Base-by-base conservation (phyloP, 2,888 invertebrate species). In the Sturmia bella region DNA sequence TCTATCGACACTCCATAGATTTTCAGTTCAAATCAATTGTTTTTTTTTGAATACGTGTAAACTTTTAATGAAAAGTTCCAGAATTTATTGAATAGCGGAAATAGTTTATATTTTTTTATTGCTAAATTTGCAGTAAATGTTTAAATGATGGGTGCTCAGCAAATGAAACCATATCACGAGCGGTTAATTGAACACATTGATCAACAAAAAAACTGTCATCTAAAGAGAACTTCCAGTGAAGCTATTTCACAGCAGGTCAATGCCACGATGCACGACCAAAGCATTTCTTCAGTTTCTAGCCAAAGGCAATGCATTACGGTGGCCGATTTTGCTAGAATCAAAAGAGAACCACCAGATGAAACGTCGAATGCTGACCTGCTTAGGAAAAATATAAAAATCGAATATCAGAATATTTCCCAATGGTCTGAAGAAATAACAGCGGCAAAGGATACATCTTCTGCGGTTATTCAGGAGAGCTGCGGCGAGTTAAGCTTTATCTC, bases 251-350 rank as follows among this genome's bases (percentile, higher is more conserved):
- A 15, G 9, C 15, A 45, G 6, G 9, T 45, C 6, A 21, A 56
- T 50, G 17, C 19, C 48, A 59, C 57, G 52, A 57, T 50, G 48
- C 24, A 39, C 9, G n/a, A 56, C n/a, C 37, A 48, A 24, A 57
- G 39, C 2, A 17, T 7, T 0, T 5, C 11, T 63, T 19, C 32
- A 17, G 17, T 11, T 0, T 15, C 43, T 0, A 39, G 2, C 2
- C 3, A 17, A 41, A 17, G 41, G 15, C 24, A 39, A 1, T 17
- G 7, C 9, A 48, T 64, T 41, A 57, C 39, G 0, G 48, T 70
- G 13, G 70, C 48, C 6, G 15, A 24, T n/a, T 78, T 78, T 57
- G 39, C 57, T 32, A 63, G 57, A 77, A 70, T 70, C 64, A 72
- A 64, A 64, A 0, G 3, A 15, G 64, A 50, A 7, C 39, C 19